Evolutionary conservation across 1,140 invertebrate genomes (phyloP), one percentile per base, ranked within the genome.

Genomic region (Harlomillsia oculata): DNA sequence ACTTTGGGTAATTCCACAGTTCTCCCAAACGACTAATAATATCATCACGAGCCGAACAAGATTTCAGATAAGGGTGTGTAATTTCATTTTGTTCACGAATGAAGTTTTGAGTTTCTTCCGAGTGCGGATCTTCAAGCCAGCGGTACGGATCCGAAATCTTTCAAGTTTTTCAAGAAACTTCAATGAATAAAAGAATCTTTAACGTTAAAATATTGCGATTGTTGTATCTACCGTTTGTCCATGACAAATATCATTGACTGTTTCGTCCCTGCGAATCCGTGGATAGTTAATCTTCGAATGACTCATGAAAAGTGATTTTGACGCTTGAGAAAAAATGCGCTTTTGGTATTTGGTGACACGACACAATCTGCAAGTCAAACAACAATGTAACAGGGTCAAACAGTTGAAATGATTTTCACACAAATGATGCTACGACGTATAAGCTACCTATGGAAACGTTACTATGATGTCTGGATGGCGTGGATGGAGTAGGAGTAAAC

Each of bases 1-100:
- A 96, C 72, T 96, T 97, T 28, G 91, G 89, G 75, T 89, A 98
- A 73, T 99, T 86, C 91, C 91, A 97, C 3, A 97, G 74, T 65
- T 93, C 82, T 0, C 85, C 96, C 3, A 98, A 76, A 55, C 82
- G 77, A 41, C 79, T 72, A 65, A 84, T 80, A 37, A 97, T 81
- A 63, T 81, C 78, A 11, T 81, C 71, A 65, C 86, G 82, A 40
- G 80, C 76, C 5, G 80, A 74, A 68, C 87, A 96, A 16, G 77
- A 74, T 59, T 89, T 77, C 4, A 99, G 75, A 73, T 84, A 98
- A 2, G 91, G 89, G 45, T 78, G 73, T 11, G 91, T 91, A 16
- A 99, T 77, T 21, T 80, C 79, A 79, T 98, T 98, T 72, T 98
- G 87, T 11, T 81, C 82, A 54, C 93, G 82, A 29, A 98, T 87